Base-by-base conservation (phyloP, 2,797 vertebrate species). In the Botia almorhae region DNA sequence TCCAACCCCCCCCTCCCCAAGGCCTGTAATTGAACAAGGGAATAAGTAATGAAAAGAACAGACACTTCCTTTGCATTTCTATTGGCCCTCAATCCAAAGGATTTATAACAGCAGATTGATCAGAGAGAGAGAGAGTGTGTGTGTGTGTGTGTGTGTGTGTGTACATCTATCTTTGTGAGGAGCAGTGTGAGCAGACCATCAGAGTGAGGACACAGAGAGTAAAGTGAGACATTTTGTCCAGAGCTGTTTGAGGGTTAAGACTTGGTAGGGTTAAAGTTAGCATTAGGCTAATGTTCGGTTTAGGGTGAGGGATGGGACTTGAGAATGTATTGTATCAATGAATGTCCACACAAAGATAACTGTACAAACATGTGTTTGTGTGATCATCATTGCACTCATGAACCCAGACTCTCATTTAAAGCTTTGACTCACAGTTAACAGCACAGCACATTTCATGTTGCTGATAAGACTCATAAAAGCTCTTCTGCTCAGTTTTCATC, bases 21-120 rank as follows among this genome's bases (percentile, higher is more conserved):
- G 89, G 90, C 86, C 75, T 87, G 89, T 90, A 55, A 89, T 88
- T 89, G 74, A 76, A 82, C 70, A 63, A 78, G 23, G 77, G 75
- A 69, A 74, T 76, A 76, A 84, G 80, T 83, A 83, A 33, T 76
- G 79, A 80, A 88, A 89, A 86, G 91, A 88, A 90, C 86, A 82
- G 88, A 88, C 87, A 89, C 92, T 92, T 95, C 89, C 91, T 94
- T 94, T 93, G 88, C 82, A 84, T 93, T 91, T 90, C 93, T 93
- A 81, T 92, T 89, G 90, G 89, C 89, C 87, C 90, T 93, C 94
- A 94, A 93, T 93, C 92, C 94, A 89, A 68, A 2, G 85, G 89
- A 91, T 93, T 93, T 90, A 87, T 78, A 89, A 91, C 87, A 87
- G 86, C 88, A 89, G 85, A 88, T 89, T 89, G 93, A 93, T 93